Base-by-base conservation (phyloP, 2,888 invertebrate genomes). In the Tridacna crocea region DNA sequence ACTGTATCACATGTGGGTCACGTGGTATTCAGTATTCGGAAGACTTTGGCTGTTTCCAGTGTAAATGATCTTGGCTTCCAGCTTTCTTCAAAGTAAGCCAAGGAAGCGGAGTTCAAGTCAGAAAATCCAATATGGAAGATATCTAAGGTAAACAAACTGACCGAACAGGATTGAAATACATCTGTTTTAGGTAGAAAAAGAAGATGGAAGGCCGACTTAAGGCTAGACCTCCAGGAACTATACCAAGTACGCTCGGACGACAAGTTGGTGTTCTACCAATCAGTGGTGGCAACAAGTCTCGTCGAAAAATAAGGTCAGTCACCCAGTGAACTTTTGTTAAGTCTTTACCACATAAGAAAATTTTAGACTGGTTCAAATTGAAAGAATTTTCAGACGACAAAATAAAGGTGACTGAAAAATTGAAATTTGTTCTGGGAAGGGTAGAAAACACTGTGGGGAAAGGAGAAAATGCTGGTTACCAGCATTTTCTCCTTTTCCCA, bases 261-360 rank as follows among this genome's bases (percentile, higher is more conserved):
- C 90, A 88, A 79, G 87, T 91, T 60, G 91, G 90, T 24, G 88
- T 90, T 72, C 55, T 91, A 48, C 90, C 91, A 2, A 87, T 91
- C 22, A 88, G 87, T 70, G 68, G 77, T 0, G 73, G 75, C 55
- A 66, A 83, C 58, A 85, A 84, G 66, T 60, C 85, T 63, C 80
- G 83, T 19, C 73, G 77, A 22, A 75, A 80, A 73, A 83, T 74
- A 24, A 77, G 84, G 84, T 84, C 22, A 61, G 74, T 68, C 27
- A 11, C 11, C 27, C 13, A 55, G 55, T 55, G 17, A 55, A 17
- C 17, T 55, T 17, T 55, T 55, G 2, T 55, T 55, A 36, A 36
- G 36, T 8, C 2, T 36, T 36, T 36, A 36, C 36, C 36, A 4
- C 36, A 36, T 8, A 36, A 36, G 36, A 36, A 36, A 36, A 36